These are phyloP conservation scores for Eidolon helvum DNA, from an alignment of 2,113 vertebrate species.

Conservation along the genomic window DNA sequence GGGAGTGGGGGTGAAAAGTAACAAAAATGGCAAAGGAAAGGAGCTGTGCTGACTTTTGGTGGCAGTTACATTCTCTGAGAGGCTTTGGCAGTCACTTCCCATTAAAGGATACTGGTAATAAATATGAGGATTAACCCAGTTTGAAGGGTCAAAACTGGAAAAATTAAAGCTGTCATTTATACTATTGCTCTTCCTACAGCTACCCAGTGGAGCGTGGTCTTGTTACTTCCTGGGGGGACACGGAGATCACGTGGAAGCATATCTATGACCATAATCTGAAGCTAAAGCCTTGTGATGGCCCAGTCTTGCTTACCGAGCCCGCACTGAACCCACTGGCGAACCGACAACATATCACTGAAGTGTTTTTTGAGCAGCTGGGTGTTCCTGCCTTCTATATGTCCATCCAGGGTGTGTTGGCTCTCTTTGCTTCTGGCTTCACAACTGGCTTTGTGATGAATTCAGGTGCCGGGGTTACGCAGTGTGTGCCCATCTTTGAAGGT, in stretches of 20 bases:
- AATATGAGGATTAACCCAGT: neutral
- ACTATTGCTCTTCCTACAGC: neutral
- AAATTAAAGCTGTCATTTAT: neutral
- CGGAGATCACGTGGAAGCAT: constrained; percentile 72
- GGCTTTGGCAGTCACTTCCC: neutral
- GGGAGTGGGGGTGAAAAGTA: neutral
- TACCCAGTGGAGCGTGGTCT: constrained; percentile 68
- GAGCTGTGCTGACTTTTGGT: neutral
- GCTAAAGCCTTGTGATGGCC: constrained; percentile 56
- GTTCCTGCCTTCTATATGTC: constrained; percentile 75
- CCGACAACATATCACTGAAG: constrained; percentile 46
- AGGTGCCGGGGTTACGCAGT: constrained; percentile 53
- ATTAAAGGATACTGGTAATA: neutral
- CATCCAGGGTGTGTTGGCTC: constrained; percentile 69
- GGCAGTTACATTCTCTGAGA: neutral
- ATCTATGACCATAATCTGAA: constrained; percentile 64
- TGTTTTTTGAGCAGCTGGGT: constrained; percentile 71
- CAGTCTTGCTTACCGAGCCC: constrained; percentile 70
- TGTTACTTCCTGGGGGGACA: constrained; percentile 65
- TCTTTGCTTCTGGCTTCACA: constrained; percentile 69
- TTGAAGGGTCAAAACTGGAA: neutral
- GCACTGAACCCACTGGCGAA: constrained; percentile 66
- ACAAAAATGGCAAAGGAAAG: neutral
- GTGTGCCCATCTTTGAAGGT: constrained; percentile 69
- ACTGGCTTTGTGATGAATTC: constrained; percentile 71